Evolutionary conservation across 2,888 invertebrate genomes (phyloP).

Genomic region (Pterobdella sp.): DNA sequence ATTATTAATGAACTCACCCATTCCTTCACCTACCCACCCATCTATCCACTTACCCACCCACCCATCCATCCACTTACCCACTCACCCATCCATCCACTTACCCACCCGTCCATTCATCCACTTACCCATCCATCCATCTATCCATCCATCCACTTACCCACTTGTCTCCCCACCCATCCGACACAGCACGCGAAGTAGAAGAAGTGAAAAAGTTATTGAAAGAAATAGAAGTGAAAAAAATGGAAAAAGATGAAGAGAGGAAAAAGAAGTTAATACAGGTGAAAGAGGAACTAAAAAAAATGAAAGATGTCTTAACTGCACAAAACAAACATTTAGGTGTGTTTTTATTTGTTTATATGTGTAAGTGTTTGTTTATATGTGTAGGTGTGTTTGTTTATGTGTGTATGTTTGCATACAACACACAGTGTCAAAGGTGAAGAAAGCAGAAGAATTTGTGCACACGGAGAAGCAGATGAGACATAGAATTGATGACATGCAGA

Average conservation of each 20-base stretch:
- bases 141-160: background rate
- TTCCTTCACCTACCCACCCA: no score
- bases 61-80: background rate
- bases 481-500: slow-evolving; percentile 11
- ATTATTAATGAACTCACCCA: no score
- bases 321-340: slow-evolving; percentile 21
- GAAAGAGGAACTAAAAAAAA: slow-evolving; percentile 8
- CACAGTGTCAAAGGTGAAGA: slow-evolving; percentile 5
- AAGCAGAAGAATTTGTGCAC: slow-evolving; percentile 22
- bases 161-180: background rate
- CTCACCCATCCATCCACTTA: background rate
- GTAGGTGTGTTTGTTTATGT: background rate
- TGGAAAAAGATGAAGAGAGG: background rate
- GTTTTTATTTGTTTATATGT: background rate
- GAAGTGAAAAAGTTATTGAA: background rate
- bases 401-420: background rate
- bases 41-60: no score
- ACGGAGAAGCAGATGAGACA: slow-evolving; percentile 12
- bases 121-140: background rate
- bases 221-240: background rate
- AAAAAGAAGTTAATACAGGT: slow-evolving; percentile 2
- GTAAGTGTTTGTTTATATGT: background rate
- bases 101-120: background rate
- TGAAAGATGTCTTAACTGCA: slow-evolving; percentile 13
- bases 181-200: background rate